phyloP scores from a whole-genome alignment of 2,888 invertebrate genomes.

The Meteorus colon region DNA sequence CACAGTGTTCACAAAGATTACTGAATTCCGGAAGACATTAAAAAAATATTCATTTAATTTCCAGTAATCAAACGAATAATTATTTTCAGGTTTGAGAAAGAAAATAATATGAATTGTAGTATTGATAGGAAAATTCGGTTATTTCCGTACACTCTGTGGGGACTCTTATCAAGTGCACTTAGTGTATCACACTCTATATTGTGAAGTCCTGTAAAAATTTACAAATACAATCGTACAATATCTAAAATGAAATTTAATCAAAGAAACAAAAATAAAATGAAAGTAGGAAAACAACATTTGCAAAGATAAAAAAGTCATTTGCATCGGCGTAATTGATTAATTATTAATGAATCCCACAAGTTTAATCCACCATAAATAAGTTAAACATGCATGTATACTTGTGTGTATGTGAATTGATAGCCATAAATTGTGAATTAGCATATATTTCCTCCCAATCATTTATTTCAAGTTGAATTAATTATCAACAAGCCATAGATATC shows the following conservation, averaged over 20 bases:
- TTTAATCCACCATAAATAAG: conserved; percentile 17
- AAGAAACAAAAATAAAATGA: not conserved
- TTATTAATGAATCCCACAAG: conserved; percentile 36
- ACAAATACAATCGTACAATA: not conserved
- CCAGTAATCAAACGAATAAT: no score
- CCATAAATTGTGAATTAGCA: conserved; percentile 34
- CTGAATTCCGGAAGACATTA: no score
- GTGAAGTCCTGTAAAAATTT: no score
- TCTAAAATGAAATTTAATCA: not conserved
- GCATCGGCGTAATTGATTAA: conserved; percentile 34
- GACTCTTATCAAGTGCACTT: no score
- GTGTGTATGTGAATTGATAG: conserved; percentile 32
- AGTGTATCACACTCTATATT: no score
- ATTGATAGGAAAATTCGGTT: no score
- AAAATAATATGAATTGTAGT: no score
- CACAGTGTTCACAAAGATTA: no score
- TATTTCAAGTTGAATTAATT: conserved; percentile 39
- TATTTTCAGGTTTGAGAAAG: no score
- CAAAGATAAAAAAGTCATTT: not conserved
- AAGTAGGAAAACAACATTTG: not conserved
- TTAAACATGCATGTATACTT: not conserved
- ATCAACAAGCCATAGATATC: conserved; percentile 20
- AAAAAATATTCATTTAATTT: no score
- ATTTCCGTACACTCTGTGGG: no score
- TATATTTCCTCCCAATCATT: conserved; percentile 34